A percentile compares a stretch with the other conserved stretches of the same genome.
phyloP scores from a whole-genome alignment of 1,140 invertebrate species.

The Hetaerina americana region DNA sequence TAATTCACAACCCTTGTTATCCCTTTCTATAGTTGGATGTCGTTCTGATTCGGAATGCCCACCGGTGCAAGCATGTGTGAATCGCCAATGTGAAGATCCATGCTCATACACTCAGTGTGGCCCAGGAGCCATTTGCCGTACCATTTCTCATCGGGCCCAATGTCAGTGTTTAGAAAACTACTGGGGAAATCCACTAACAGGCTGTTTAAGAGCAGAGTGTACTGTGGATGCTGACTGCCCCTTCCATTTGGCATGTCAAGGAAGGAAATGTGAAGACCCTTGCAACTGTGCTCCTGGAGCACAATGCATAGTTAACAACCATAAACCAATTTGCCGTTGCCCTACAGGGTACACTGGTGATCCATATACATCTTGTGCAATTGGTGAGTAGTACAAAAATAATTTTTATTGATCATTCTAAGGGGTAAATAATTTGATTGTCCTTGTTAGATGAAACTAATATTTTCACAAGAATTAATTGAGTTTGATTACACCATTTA shows the following conservation, averaged over 20 bases:
- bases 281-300: conserved; percentile 58
- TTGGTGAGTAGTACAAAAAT: conserved; percentile 30
- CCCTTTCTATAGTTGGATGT: conserved; percentile 79
- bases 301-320: conserved; percentile 61
- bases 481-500: conserved; percentile 3
- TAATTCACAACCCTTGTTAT: too few relatives aligned
- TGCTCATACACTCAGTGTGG: conserved; percentile 71
- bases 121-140: conserved; percentile 59
- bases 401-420: background rate
- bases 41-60: conserved; percentile 72
- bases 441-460: too few relatives aligned
- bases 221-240: conserved; percentile 56
- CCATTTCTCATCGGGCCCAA: conserved; percentile 57
- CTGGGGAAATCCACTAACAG: conserved; percentile 57
- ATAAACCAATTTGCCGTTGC: conserved; percentile 64
- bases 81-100: conserved; percentile 67
- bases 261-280: conserved; percentile 62
- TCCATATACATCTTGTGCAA: conserved; percentile 48
- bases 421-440: too few relatives aligned
- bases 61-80: conserved; percentile 66
- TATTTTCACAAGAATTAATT: conserved; percentile 1
- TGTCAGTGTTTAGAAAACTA: conserved; percentile 67
- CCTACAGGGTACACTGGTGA: conserved; percentile 70
- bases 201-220: conserved; percentile 68
- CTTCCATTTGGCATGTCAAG: conserved; percentile 55